phyloP scores from a whole-genome alignment of 2,888 invertebrate species.

The Octonoba sinensis region DNA sequence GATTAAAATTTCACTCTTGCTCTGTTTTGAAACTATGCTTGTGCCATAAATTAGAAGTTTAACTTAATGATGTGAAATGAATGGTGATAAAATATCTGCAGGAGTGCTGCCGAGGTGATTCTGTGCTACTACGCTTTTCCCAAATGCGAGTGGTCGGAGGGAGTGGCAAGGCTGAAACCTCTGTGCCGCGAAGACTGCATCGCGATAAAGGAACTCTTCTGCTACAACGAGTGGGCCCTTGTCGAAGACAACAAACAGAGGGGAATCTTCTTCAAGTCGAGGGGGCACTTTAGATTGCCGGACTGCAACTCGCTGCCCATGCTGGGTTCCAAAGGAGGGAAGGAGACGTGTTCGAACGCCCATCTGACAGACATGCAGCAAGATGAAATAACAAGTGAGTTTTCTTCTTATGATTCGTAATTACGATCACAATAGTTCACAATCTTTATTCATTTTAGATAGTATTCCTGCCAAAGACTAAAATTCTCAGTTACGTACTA shows the following conservation, averaged over 20 bases:
- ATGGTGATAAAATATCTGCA: slow-evolving; percentile 74
- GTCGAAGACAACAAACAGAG: slow-evolving; percentile 87
- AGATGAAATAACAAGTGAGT: slow-evolving; percentile 84
- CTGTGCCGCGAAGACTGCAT: slow-evolving; percentile 92
- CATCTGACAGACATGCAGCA: slow-evolving; percentile 85
- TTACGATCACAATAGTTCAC: too few relatives aligned
- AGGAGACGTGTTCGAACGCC: slow-evolving; percentile 84
- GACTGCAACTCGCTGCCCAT: slow-evolving; percentile 84
- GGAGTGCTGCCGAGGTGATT: slow-evolving; percentile 88
- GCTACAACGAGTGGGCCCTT: slow-evolving; percentile 92
- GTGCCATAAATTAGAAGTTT: too few relatives aligned
- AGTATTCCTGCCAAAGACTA: too few relatives aligned
- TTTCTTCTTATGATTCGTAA: neutral
- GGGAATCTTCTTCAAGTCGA: slow-evolving; percentile 82
- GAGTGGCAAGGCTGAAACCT: slow-evolving; percentile 79
- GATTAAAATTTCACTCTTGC: too few relatives aligned
- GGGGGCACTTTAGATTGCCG: slow-evolving; percentile 89
- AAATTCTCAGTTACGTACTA: too few relatives aligned
- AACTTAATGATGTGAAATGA: too few relatives aligned
- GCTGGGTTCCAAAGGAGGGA: slow-evolving; percentile 70
- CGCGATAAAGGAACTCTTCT: slow-evolving; percentile 90
- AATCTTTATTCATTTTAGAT: too few relatives aligned
- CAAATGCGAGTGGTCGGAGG: slow-evolving; percentile 78
- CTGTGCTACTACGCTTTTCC: slow-evolving; percentile 94
- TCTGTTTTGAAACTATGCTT: too few relatives aligned